Conservation (phyloP, 1,140 invertebrate genomes). For the Drosophila pallidifrons region DNA sequence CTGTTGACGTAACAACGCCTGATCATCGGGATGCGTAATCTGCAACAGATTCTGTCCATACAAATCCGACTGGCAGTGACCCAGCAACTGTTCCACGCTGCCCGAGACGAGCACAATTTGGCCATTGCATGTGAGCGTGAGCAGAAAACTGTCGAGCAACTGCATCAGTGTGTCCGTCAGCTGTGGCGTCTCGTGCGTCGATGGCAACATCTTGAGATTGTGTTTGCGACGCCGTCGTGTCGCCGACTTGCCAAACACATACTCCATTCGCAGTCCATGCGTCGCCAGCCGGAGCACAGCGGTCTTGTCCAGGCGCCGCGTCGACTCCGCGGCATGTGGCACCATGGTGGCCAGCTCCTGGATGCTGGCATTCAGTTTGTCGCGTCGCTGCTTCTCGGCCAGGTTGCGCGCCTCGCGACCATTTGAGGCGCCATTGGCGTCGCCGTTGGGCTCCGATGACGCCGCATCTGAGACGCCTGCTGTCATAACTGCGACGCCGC, state of each 20-base stretch:
- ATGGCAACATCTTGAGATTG: conserved; percentile 37
- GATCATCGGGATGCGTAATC: conserved; percentile 92
- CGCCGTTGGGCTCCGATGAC: conserved; percentile 10
- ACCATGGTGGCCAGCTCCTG: conserved; percentile 92
- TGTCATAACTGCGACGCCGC: conserved; percentile 58
- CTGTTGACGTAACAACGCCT: conserved; percentile 88
- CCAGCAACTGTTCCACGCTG: conserved; percentile 92
- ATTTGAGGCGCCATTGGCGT: conserved; percentile 82
- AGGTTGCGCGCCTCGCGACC: conserved; percentile 91
- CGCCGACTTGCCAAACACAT: conserved; percentile 80
- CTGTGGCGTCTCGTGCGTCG: conserved; percentile 29
- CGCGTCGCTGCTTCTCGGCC: conserved; percentile 95
- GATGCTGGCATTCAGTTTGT: conserved; percentile 95
- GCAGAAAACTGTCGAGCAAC: conserved; percentile 89
- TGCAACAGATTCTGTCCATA: conserved; percentile 93
- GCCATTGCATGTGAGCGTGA: conserved; percentile 92
- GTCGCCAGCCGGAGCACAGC: conserved; percentile 94
- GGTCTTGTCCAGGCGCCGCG: conserved; percentile 94
- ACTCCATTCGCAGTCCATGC: conserved; percentile 88
- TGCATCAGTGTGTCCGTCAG: conserved; percentile 85
- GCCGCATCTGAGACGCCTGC: conserved; percentile 25
- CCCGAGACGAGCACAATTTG: conserved; percentile 94
- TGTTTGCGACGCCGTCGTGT: conserved; percentile 41
- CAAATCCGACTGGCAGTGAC: conserved; percentile 93
- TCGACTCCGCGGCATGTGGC: conserved; percentile 91